These are phyloP conservation scores for Ammodytes marinus DNA, from an alignment of 2,113 vertebrate genomes.

Conservation along the genomic window DNA sequence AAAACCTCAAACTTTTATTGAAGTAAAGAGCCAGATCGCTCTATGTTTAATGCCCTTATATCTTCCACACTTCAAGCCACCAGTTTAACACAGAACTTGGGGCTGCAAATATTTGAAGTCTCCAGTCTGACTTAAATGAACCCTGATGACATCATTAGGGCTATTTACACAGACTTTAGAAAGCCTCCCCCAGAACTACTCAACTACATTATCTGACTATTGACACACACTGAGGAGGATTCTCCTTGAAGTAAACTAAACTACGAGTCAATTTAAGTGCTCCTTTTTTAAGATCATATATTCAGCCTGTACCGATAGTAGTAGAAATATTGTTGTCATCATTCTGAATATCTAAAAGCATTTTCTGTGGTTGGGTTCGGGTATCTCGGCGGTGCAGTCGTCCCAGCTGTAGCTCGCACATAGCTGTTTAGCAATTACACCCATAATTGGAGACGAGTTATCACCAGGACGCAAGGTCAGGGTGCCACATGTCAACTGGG, in stretches of 20 bases:
- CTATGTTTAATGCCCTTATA: background rate
- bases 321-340: background rate
- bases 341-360: background rate
- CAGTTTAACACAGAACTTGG: background rate
- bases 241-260: background rate
- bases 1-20: too few relatives aligned
- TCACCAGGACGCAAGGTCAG: constrained; percentile 71
- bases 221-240: background rate
- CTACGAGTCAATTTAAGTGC: background rate
- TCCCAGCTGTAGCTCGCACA: constrained; percentile 45
- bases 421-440: constrained; percentile 51
- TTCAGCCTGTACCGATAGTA: background rate
- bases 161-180: background rate
- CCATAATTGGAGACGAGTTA: constrained; percentile 68
- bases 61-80: background rate
- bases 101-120: background rate
- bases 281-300: background rate
- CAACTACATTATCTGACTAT: background rate
- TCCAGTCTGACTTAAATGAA: background rate
- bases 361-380: background rate
- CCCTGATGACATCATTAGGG: background rate
- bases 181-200: background rate
- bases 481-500: constrained; percentile 56
- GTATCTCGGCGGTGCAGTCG: background rate
- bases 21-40: too few relatives aligned